Base-by-base conservation (phyloP, 2,888 invertebrate genomes). In the Mallateleia sp. region DNA sequence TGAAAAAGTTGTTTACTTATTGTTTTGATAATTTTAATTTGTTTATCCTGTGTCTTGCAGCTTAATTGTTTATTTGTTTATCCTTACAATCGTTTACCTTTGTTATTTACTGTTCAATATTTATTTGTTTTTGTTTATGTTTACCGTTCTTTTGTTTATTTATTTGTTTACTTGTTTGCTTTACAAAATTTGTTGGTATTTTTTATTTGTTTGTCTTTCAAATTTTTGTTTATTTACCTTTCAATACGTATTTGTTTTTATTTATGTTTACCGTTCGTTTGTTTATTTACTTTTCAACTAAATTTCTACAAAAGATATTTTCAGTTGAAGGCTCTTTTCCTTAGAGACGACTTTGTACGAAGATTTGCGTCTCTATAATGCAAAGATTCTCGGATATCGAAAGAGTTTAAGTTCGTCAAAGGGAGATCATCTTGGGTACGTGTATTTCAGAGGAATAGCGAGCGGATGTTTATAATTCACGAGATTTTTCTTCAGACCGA, bases 391-490 rank as follows among this genome's bases (percentile, higher is more conserved):
- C 66, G 66, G 8, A 67, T 67, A 67, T 50, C 50, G 52, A 34
- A 15, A 28, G 42, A 71, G 45, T 56, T 71, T 56, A 42, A 56
- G 56, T 34, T 38, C 54, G 69, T 69, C 54, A 58, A 71, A 58
- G 56, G 7, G 28, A 47, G 25, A 58, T 47, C 45, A 22, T 74
- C 60, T 22, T 5, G 42, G 22, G n/a, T 20, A 72, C 56, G 25
- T 7, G 20, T 18, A 47, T 47, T 45, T 66, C 25, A 47, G 28
- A 25, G n/a, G 64, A 45, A 52, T 38, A 34, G 42, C 24, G 15
- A 71, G 34, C 38, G 56, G 25, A 24, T 54, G 69, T 71, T 71
- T 56, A 54, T 71, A 34, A 71, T 54, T 71, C 69, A 71, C 20
- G 28, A 47, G 64, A 66, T 45, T 66, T 66, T 66, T 6, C 64